A percentile compares a stretch with the other conserved stretches of the same genome.
Evolutionary conservation across 2,113 vertebrate species (phyloP).

Genomic region (Theristicus caerulescens): DNA sequence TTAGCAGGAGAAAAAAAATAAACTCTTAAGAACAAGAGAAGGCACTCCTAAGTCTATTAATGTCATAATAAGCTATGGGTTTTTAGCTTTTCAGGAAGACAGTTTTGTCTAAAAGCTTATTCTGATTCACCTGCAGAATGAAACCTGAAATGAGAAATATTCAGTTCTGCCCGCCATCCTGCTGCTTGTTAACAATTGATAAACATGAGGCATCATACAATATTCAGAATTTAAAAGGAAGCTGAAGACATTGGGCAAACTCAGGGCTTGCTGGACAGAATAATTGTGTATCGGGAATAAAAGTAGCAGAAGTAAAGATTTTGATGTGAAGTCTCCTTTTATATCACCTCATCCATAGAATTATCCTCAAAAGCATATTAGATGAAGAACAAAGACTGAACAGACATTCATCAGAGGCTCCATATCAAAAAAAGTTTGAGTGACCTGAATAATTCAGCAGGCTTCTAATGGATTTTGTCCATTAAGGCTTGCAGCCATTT

Average conservation of each 20-base stretch:
- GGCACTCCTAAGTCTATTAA: background rate
- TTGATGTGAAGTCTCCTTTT: background rate
- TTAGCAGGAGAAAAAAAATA: background rate
- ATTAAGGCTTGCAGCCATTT: background rate
- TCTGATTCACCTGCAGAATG: background rate
- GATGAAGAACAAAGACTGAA: background rate
- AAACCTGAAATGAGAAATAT: background rate
- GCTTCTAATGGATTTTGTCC: background rate
- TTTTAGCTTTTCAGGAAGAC: background rate
- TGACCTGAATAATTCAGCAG: background rate
- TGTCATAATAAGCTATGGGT: background rate
- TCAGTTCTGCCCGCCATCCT: background rate
- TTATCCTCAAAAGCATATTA: background rate
- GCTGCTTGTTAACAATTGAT: background rate
- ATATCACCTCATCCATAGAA: background rate
- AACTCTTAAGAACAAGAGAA: background rate
- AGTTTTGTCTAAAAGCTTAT: background rate
- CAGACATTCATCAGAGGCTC: background rate
- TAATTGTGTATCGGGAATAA: background rate
- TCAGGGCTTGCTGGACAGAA: background rate
- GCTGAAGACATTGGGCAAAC: background rate
- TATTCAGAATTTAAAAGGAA: background rate
- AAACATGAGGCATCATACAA: background rate
- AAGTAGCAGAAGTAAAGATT: background rate
- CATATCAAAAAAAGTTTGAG: background rate